Conservation (phyloP, 1,140 invertebrate genomes). For the Octopus sinensis region DNA sequence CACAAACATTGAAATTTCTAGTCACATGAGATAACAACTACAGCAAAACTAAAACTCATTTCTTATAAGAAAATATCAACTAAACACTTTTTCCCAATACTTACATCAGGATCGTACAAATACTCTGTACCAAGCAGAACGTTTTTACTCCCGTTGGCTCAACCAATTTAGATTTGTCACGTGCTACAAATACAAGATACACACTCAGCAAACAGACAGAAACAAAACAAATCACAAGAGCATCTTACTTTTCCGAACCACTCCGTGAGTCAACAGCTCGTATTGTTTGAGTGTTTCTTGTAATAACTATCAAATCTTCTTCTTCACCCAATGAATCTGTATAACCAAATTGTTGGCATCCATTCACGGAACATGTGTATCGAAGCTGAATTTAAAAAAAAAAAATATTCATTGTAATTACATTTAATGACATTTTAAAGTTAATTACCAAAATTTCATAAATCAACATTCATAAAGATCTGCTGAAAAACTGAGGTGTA, state of each 20-base stretch:
- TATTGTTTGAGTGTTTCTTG: slow-evolving; percentile 79
- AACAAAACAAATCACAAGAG: background rate
- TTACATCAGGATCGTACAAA: too few species aligned
- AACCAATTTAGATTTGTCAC: too few species aligned
- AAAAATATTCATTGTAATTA: background rate
- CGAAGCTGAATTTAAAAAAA: slow-evolving; percentile 33
- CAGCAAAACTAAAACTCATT: too few species aligned
- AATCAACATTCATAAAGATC: too few species aligned
- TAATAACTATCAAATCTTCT: slow-evolving; percentile 74
- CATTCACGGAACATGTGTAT: slow-evolving; percentile 62
- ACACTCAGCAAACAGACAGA: background rate
- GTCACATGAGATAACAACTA: too few species aligned
- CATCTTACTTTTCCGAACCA: slow-evolving; percentile 72
- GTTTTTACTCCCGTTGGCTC: too few species aligned
- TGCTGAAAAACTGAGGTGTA: too few species aligned
- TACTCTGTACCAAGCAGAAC: too few species aligned
- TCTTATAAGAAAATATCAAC: too few species aligned
- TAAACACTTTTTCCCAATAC: too few species aligned
- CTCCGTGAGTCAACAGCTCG: slow-evolving; percentile 78
- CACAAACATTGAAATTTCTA: too few species aligned
- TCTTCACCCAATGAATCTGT: slow-evolving; percentile 47
- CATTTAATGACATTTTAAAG: background rate
- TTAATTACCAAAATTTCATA: too few species aligned
- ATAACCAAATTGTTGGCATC: slow-evolving; percentile 46
- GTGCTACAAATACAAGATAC: background rate